Evolutionary conservation across 2,888 invertebrate genomes (phyloP).

Genomic region (Keiferia lycopersicella): DNA sequence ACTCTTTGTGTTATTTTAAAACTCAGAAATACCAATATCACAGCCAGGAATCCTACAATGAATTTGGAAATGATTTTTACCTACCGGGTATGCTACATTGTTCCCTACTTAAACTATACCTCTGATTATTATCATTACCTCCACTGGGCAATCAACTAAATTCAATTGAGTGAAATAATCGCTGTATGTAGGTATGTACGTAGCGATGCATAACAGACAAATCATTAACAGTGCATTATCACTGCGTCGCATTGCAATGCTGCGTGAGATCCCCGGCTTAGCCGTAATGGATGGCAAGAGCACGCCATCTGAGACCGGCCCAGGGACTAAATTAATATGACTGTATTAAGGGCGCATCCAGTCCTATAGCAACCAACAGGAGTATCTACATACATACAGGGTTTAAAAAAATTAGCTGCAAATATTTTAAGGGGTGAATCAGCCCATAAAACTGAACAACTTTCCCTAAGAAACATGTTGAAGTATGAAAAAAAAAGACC

Average conservation of each 20-base stretch:
- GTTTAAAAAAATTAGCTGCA: too few species aligned
- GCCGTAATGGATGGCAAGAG: constrained; percentile 65
- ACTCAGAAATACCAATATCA: constrained; percentile 60
- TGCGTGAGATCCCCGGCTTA: constrained; percentile 73
- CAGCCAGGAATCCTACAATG: too few species aligned
- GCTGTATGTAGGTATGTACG: neutral
- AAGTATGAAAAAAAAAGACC: too few species aligned
- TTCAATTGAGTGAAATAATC: neutral
- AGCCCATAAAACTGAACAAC: too few species aligned
- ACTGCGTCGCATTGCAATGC: constrained; percentile 59
- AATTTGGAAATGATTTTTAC: constrained; percentile 28
- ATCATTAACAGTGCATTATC: constrained; percentile 74
- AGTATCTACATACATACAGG: neutral
- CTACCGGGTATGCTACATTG: too few species aligned
- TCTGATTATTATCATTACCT: too few species aligned
- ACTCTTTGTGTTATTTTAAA: constrained; percentile 58
- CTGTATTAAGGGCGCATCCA: constrained; percentile 13
- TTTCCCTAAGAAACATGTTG: too few species aligned
- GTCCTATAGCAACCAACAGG: neutral
- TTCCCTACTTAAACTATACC: too few species aligned
- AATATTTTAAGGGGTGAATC: too few species aligned
- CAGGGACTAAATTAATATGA: constrained; percentile 26
- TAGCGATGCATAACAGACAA: constrained; percentile 33
- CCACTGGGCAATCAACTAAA: neutral
- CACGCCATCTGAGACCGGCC: constrained; percentile 69